These are phyloP conservation scores for Iselma pallidipennis DNA, from an alignment of 2,888 invertebrate genomes.

Conservation along the genomic window DNA sequence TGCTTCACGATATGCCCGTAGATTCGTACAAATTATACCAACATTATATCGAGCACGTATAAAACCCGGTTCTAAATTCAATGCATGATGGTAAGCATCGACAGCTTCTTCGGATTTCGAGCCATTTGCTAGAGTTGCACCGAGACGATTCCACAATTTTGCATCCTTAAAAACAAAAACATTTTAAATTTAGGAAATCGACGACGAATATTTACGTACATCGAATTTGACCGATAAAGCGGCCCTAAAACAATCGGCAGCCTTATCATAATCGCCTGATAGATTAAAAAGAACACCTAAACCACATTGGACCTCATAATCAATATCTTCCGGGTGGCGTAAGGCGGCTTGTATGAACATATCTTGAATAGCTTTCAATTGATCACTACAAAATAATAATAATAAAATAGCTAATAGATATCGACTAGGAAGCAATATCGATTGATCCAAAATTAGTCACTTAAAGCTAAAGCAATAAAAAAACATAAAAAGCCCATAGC, in stretches of 20 bases:
- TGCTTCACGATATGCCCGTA: conserved; percentile 88
- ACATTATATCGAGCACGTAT: conserved; percentile 97
- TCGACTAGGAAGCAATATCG: neutral
- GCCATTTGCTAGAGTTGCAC: conserved; percentile 96
- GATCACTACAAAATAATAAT: conserved; percentile 52
- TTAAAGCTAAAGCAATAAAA: neutral
- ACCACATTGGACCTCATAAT: conserved; percentile 91
- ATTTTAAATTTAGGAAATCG: neutral
- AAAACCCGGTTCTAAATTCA: conserved; percentile 92
- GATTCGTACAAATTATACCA: conserved; percentile 96
- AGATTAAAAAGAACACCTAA: conserved; percentile 95
- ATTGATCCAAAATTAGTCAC: too few species aligned
- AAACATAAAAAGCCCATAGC: conserved; percentile 25
- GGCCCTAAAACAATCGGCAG: conserved; percentile 92
- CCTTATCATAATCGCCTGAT: conserved; percentile 92
- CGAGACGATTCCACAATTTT: conserved; percentile 94
- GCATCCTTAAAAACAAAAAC: conserved; percentile 69
- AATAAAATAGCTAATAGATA: neutral
- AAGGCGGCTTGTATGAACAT: conserved; percentile 81
- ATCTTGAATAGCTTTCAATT: conserved; percentile 70
- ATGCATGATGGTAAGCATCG: conserved; percentile 90
- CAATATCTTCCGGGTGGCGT: conserved; percentile 71
- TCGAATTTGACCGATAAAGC: conserved; percentile 82
- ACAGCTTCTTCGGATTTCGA: conserved; percentile 94
- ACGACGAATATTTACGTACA: conserved; percentile 54